Evolutionary conservation across 2,888 invertebrate genomes (phyloP).

Genomic region (Sarcophaga rosellei): DNA sequence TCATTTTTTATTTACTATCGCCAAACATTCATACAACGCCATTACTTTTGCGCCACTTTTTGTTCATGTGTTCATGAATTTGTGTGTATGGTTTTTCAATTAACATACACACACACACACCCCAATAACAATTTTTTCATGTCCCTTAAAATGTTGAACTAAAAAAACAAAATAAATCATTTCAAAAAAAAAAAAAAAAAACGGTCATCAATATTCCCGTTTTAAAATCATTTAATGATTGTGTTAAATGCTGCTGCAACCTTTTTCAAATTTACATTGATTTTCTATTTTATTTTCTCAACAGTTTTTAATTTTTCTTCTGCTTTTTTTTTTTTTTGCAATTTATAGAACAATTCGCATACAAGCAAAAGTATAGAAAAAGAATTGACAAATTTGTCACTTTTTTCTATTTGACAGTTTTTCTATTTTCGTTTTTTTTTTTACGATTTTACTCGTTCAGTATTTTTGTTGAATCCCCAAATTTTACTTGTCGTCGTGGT

Average conservation of each 20-base stretch:
- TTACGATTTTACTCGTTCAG: background rate
- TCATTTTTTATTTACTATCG: too few species aligned
- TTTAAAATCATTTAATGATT: constrained; percentile 52
- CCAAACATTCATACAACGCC: too few species aligned
- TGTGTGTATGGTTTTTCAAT: too few species aligned
- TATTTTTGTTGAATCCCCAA: constrained; percentile 36
- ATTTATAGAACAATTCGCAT: constrained; percentile 1
- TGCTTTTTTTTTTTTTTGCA: background rate
- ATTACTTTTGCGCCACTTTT: too few species aligned
- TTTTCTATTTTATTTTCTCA: constrained; percentile 16
- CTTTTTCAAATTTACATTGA: constrained; percentile 23
- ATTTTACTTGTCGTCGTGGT: constrained; percentile 33
- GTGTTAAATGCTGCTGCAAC: constrained; percentile 51
- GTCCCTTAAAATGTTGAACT: background rate
- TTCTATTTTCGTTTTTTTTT: background rate
- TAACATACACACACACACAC: too few species aligned
- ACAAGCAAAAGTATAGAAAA: constrained; percentile 27
- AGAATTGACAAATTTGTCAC: constrained; percentile 60
- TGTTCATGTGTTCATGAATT: too few species aligned
- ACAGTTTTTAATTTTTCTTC: background rate
- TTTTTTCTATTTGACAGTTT: constrained; percentile 54
- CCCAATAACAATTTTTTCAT: constrained; percentile 28
- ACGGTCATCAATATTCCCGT: constrained; percentile 50
- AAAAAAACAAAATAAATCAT: constrained; percentile 21
- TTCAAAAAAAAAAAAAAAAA: constrained; percentile 17